phyloP scores from a whole-genome alignment of 2,888 invertebrate species.

The Melanostoma mellinum region DNA sequence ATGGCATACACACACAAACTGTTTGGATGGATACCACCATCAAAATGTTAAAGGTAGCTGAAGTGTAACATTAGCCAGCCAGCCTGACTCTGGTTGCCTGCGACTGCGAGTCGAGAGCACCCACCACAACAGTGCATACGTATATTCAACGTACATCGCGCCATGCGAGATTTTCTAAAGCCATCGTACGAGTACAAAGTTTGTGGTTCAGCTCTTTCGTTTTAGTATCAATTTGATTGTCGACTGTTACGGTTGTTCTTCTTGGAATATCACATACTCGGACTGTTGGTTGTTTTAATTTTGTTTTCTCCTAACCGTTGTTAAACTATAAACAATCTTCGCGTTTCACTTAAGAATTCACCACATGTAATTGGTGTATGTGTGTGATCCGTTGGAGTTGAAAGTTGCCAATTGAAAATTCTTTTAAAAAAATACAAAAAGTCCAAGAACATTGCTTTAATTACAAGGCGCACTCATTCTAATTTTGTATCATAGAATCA shows the following conservation, averaged over 20 bases:
- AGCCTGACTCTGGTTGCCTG: conserved; percentile 55
- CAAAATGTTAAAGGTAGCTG: conserved; percentile 56
- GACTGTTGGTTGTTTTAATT: conserved; percentile 32
- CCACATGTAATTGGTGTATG: conserved; percentile 24
- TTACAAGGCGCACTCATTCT: too few relatives aligned
- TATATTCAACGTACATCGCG: conserved; percentile 7
- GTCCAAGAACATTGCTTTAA: neutral
- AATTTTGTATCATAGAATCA: too few relatives aligned
- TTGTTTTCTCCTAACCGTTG: conserved; percentile 48
- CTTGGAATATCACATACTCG: conserved; percentile 29
- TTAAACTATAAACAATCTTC: conserved; percentile 66
- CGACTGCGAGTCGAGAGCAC: conserved; percentile 39
- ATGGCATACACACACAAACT: conserved; percentile 35
- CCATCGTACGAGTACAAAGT: conserved; percentile 59
- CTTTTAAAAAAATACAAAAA: neutral
- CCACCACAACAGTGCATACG: conserved; percentile 40
- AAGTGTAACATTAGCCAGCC: conserved; percentile 65
- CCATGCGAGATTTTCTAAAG: conserved; percentile 36
- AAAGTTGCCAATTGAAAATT: conserved; percentile 16
- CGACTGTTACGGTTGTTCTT: conserved; percentile 74
- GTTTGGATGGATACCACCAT: neutral
- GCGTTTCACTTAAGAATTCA: conserved; percentile 37
- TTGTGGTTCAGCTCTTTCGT: conserved; percentile 76
- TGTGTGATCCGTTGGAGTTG: conserved; percentile 22
- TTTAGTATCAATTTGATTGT: conserved; percentile 76